These are phyloP conservation scores for Watersipora subatra DNA, from an alignment of 1,140 invertebrate species.

Conservation along the genomic window DNA sequence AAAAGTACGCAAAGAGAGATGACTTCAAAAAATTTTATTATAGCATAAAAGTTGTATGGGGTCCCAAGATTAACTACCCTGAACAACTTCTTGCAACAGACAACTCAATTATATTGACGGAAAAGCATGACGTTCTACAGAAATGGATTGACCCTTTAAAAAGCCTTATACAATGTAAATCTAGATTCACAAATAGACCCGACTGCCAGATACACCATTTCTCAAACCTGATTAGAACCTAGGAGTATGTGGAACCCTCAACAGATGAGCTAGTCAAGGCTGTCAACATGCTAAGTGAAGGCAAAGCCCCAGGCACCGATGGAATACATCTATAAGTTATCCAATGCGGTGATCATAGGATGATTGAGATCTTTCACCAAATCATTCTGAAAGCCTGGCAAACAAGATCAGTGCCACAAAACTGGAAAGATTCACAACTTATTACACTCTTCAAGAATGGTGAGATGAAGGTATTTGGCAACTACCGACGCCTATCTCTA, in stretches of 20 bases:
- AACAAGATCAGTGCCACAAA: slow-evolving; percentile 1
- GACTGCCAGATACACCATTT: slow-evolving; percentile 10
- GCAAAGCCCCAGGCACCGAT: slow-evolving; percentile 6
- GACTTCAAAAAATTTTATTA: slow-evolving; percentile 9
- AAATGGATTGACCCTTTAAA: slow-evolving; percentile 12
- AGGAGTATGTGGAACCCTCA: slow-evolving; percentile 8
- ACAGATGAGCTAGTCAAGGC: slow-evolving; percentile 11
- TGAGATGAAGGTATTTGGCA: slow-evolving; percentile 10
- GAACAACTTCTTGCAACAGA: slow-evolving; percentile 12
- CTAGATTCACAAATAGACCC: slow-evolving; percentile 10
- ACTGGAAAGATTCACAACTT: slow-evolving; percentile 12
- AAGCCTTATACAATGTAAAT: slow-evolving; percentile 5
- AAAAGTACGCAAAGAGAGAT: slow-evolving; percentile 10
- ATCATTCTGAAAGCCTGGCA: neutral
- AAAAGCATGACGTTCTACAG: slow-evolving; percentile 9
- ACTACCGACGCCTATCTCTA: slow-evolving; percentile 14
- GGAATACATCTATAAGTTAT: neutral
- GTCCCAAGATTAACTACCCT: slow-evolving; percentile 9
- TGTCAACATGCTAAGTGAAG: slow-evolving; percentile 1
- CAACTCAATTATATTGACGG: slow-evolving; percentile 5
- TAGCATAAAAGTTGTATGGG: slow-evolving; percentile 12
- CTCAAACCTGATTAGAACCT: slow-evolving; percentile 1
- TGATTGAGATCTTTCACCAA: neutral
- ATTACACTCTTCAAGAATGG: slow-evolving; percentile 13
- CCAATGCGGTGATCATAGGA: neutral